These are phyloP conservation scores for Naja naja DNA, from an alignment of 2,113 vertebrate species.

Conservation along the genomic window DNA sequence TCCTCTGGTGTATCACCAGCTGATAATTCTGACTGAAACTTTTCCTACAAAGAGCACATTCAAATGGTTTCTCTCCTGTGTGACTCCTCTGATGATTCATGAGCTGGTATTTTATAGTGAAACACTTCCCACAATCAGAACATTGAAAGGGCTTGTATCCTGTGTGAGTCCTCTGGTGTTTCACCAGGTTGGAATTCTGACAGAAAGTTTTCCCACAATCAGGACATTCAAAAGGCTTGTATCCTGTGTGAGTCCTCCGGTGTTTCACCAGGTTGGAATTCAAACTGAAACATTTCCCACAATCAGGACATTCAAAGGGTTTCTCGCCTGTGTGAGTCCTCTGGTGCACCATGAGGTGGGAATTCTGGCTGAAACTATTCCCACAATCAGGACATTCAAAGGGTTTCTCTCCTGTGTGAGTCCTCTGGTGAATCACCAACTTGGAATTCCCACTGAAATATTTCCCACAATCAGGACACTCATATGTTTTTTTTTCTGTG, in stretches of 20 bases:
- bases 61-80: not conserved
- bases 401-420: not conserved
- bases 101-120: not conserved
- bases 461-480: not conserved
- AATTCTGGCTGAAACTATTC: too few relatives aligned
- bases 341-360: too few relatives aligned
- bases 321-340: too few relatives aligned
- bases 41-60: not conserved
- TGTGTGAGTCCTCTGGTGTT: not conserved
- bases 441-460: not conserved
- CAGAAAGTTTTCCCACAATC: not conserved
- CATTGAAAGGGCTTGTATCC: not conserved
- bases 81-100: not conserved
- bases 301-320: too few relatives aligned
- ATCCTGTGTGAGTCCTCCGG: not conserved
- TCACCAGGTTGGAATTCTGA: not conserved
- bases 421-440: not conserved
- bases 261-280: not conserved
- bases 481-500: too few relatives aligned
- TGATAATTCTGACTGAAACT: not conserved
- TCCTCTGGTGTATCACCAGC: not conserved
- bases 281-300: not conserved
- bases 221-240: not conserved
- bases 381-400: not conserved
- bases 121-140: not conserved